A percentile compares a stretch with the other conserved stretches of the same genome.
Conservation (phyloP, 1,140 invertebrate genomes). For the Aphidius gifuensis region DNA sequence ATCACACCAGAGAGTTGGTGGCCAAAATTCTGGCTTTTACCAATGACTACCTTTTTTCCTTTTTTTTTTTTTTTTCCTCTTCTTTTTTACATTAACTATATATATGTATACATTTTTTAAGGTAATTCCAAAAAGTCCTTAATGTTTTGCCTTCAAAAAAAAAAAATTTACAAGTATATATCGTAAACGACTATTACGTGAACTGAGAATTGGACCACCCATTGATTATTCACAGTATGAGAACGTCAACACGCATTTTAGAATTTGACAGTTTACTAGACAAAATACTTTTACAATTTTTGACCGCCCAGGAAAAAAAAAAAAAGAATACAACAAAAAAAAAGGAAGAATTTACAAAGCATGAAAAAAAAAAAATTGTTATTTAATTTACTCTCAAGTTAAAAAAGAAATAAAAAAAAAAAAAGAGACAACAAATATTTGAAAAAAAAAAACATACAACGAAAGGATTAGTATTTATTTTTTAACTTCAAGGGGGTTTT, state of each 20-base stretch:
- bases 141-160: too few relatives aligned
- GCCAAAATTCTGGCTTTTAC: conserved; percentile 26
- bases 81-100: conserved; percentile 2
- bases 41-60: conserved; percentile 14
- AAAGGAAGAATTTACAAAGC: too few relatives aligned
- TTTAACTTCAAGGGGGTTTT: too few relatives aligned
- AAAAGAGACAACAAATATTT: too few relatives aligned
- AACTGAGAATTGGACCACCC: conserved; percentile 13
- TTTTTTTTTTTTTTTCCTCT: conserved; percentile 3
- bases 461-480: too few relatives aligned
- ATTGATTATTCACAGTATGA: conserved; percentile 21
- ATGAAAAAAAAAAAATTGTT: too few relatives aligned
- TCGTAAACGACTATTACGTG: conserved; percentile 5
- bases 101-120: background rate
- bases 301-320: background rate
- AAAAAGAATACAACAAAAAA: too few relatives aligned
- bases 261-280: conserved; percentile 14
- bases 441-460: too few relatives aligned
- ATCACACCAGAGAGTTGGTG: conserved; percentile 6
- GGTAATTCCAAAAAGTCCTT: too few relatives aligned
- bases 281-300: background rate
- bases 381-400: too few relatives aligned
- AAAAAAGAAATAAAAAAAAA: too few relatives aligned
- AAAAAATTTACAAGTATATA: too few relatives aligned
- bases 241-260: conserved; percentile 34